Percentiles rank a stretch among this genome's conserved stretches.
Evolutionary conservation across 2,113 vertebrate genomes (phyloP).

Genomic region (Verasper variegatus): DNA sequence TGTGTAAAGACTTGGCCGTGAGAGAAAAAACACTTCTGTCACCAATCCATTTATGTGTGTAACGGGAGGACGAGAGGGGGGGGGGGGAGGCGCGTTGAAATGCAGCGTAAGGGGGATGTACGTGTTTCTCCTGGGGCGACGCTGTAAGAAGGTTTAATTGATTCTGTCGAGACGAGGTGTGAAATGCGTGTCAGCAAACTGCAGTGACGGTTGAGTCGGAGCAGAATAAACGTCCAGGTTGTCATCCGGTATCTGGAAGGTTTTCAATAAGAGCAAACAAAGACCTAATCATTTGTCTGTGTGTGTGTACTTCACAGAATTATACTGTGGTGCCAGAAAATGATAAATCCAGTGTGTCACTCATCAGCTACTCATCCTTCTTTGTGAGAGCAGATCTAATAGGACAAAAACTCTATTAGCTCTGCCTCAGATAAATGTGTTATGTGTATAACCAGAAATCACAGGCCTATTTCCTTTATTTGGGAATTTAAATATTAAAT

Average conservation of each 20-base stretch:
- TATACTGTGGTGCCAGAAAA: too few species aligned
- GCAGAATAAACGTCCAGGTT: conserved; percentile 7
- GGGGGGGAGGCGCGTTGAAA: neutral
- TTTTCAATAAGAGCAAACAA: neutral
- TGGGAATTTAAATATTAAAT: too few species aligned
- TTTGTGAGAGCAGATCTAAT: too few species aligned
- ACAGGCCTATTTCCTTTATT: too few species aligned
- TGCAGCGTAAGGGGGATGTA: conserved; percentile 4
- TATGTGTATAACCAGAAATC: too few species aligned
- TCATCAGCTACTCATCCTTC: too few species aligned
- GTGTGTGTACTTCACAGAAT: too few species aligned
- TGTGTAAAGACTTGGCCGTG: conserved; percentile 12
- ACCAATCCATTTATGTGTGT: conserved; percentile 44
- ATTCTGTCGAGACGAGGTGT: conserved; percentile 63
- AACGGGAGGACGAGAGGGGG: conserved; percentile 1
- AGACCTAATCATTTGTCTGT: neutral
- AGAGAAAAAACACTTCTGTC: conserved; percentile 16
- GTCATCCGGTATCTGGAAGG: conserved; percentile 7
- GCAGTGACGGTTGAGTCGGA: conserved; percentile 39
- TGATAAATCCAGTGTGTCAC: too few species aligned
- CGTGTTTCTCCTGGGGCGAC: conserved; percentile 43
- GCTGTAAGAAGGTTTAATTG: conserved; percentile 62
- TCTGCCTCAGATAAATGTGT: too few species aligned
- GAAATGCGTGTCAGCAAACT: conserved; percentile 59
- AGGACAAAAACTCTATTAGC: too few species aligned